Conservation (phyloP, 2,888 invertebrate genomes). For the Eilema sororculum region DNA sequence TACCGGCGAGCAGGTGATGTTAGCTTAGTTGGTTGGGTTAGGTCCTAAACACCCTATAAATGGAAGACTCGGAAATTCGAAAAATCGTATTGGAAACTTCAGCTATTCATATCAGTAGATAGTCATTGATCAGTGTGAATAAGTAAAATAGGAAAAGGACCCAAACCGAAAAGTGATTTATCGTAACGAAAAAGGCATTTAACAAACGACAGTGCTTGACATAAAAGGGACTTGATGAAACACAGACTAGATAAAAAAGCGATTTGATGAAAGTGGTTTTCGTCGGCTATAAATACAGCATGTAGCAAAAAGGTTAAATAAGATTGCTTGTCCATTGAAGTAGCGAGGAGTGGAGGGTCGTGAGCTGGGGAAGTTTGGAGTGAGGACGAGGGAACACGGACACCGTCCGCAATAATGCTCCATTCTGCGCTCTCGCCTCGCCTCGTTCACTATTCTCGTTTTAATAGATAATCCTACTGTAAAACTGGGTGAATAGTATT, state of each 20-base stretch:
- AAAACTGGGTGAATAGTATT: no score
- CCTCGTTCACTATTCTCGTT: background rate
- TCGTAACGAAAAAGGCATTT: constrained; percentile 7
- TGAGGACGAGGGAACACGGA: background rate
- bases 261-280: constrained; percentile 10
- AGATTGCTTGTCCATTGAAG: background rate
- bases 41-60: background rate
- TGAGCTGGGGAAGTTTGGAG: background rate
- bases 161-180: constrained; percentile 4
- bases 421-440: background rate
- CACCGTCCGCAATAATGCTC: constrained; percentile 2
- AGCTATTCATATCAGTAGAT: background rate
- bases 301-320: constrained; percentile 4
- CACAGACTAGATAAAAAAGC: constrained; percentile 5
- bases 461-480: background rate
- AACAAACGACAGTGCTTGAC: constrained; percentile 10
- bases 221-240: constrained; percentile 10
- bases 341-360: background rate
- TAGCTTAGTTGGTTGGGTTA: no score
- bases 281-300: background rate
- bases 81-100: background rate
- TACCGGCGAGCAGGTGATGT: no score
- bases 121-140: background rate
- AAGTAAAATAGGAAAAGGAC: background rate
- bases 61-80: background rate